Evolutionary conservation across 2,797 vertebrate genomes (phyloP).

Genomic region (Sebastes taczanowskii): DNA sequence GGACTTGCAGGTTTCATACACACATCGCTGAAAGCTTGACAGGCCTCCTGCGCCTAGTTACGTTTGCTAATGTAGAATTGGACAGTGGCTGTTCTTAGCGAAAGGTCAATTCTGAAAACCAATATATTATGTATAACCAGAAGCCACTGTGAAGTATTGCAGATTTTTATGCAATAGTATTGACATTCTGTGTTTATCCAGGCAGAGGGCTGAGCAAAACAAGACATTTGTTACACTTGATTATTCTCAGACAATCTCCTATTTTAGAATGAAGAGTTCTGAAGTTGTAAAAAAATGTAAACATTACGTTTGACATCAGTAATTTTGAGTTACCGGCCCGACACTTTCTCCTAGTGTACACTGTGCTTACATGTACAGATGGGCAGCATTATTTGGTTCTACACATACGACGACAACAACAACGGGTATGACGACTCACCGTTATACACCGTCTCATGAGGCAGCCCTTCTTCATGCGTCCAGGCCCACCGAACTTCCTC

Average conservation of each 20-base stretch:
- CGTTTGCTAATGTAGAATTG: not conserved
- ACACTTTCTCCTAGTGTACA: not conserved
- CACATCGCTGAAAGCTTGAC: not conserved
- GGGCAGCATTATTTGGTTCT: not conserved
- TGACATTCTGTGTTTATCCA: not conserved
- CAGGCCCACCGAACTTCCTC: constrained; percentile 96
- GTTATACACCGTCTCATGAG: constrained; percentile 91
- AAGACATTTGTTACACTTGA: not conserved
- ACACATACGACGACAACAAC: not conserved
- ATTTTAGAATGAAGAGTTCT: not conserved
- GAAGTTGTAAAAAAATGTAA: not conserved
- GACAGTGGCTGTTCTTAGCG: not conserved
- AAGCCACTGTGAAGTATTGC: not conserved
- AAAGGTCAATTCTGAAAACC: not conserved
- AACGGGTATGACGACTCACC: constrained; percentile 79
- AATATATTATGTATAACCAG: not conserved
- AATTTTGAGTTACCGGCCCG: not conserved
- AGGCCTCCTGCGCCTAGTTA: not conserved
- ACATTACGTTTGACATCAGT: not conserved
- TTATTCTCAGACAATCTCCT: too few relatives aligned
- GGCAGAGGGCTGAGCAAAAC: not conserved
- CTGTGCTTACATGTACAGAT: not conserved
- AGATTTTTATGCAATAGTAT: not conserved
- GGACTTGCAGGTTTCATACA: not conserved
- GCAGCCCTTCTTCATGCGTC: constrained; percentile 96